Percentiles rank a stretch among this genome's conserved stretches.
These are phyloP conservation scores for Sebastes dallii DNA, from an alignment of 2,797 vertebrate genomes.

Conservation along the genomic window DNA sequence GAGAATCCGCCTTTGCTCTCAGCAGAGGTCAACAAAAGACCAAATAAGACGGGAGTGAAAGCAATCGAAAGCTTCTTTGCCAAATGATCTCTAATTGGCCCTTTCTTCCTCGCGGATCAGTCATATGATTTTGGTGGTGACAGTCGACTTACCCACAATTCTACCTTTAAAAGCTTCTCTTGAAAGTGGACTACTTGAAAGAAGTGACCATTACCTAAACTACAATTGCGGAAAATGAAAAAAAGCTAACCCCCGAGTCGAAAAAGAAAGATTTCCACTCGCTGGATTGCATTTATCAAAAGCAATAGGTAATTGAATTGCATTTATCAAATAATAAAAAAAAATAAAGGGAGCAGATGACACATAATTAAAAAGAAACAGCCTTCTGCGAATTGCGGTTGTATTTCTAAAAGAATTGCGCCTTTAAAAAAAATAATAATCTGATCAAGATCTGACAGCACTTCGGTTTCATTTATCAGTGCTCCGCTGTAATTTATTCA, in stretches of 20 bases:
- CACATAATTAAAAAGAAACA: slow-evolving; percentile 42
- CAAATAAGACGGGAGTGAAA: slow-evolving; percentile 88
- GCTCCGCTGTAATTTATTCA: slow-evolving; percentile 60
- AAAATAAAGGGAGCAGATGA: slow-evolving; percentile 55
- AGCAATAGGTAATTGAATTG: slow-evolving; percentile 68
- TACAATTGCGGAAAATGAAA: slow-evolving; percentile 79
- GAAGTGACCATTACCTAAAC: slow-evolving; percentile 86
- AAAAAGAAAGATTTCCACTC: slow-evolving; percentile 50
- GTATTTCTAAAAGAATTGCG: slow-evolving; percentile 16
- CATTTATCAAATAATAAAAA: slow-evolving; percentile 58
- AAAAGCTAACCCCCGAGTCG: not conserved
- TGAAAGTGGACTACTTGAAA: slow-evolving; percentile 79
- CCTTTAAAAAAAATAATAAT: slow-evolving; percentile 21
- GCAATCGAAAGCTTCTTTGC: slow-evolving; percentile 93
- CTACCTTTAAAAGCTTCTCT: slow-evolving; percentile 87
- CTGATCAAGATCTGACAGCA: slow-evolving; percentile 63
- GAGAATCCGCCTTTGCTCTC: slow-evolving; percentile 87
- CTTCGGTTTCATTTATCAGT: slow-evolving; percentile 64
- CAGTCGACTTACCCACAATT: slow-evolving; percentile 83
- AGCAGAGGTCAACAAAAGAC: slow-evolving; percentile 93
- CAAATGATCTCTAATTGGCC: slow-evolving; percentile 98
- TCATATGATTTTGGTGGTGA: slow-evolving; percentile 83
- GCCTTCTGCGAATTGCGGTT: slow-evolving; percentile 20
- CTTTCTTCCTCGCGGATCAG: slow-evolving; percentile 92
- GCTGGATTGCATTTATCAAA: slow-evolving; percentile 73